phyloP scores from a whole-genome alignment of 2,113 vertebrate species.

The Ptychochromis oligacanthus region DNA sequence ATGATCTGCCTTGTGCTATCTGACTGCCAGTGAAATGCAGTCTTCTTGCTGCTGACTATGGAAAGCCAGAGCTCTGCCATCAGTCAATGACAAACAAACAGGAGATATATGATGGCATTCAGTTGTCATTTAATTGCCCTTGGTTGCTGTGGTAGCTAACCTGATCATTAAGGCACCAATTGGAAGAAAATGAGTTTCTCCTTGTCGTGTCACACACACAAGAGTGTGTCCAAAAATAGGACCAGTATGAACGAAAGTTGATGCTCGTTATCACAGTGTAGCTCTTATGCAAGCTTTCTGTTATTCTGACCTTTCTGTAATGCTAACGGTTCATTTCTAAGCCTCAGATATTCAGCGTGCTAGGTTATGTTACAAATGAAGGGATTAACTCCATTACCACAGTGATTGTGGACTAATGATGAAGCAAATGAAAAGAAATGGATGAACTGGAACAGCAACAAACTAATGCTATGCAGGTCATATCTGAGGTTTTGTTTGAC shows the following conservation, averaged over 20 bases:
- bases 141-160: slow-evolving; percentile 60
- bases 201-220: slow-evolving; percentile 22
- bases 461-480: background rate
- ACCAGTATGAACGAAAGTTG: background rate
- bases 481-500: slow-evolving; percentile 5
- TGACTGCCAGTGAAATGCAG: slow-evolving; percentile 50
- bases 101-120: slow-evolving; percentile 50
- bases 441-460: slow-evolving; percentile 6
- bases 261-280: slow-evolving; percentile 40
- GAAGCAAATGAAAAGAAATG: slow-evolving; percentile 8
- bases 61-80: slow-evolving; percentile 41
- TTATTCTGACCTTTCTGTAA: slow-evolving; percentile 49
- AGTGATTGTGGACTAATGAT: slow-evolving; percentile 33
- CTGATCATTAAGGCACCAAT: slow-evolving; percentile 62
- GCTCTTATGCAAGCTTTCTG: slow-evolving; percentile 27
- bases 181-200: slow-evolving; percentile 59
- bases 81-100: slow-evolving; percentile 58
- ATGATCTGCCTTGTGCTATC: slow-evolving; percentile 62
- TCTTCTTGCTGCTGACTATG: slow-evolving; percentile 42
- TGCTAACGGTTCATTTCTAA: slow-evolving; percentile 10
- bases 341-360: slow-evolving; percentile 12
- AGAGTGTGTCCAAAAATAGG: slow-evolving; percentile 38
- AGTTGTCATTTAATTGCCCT: slow-evolving; percentile 68
- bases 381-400: slow-evolving; percentile 17
- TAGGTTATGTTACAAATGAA: slow-evolving; percentile 39